Percentiles rank a stretch among this genome's conserved stretches.
Conservation (phyloP, 2,113 vertebrate species). For the Carassius gibelio region DNA sequence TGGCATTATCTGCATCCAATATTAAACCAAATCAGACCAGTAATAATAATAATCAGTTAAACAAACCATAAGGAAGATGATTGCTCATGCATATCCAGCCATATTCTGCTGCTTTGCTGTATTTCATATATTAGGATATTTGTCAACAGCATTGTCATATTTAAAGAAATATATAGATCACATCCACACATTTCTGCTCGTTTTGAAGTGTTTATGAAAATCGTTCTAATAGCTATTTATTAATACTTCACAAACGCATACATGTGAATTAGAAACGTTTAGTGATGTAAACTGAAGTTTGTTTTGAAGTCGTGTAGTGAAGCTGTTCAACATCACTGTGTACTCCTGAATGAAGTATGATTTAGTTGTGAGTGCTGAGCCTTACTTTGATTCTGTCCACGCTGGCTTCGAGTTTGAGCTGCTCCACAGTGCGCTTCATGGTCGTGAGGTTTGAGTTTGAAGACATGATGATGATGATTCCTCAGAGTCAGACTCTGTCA, state of each 20-base stretch:
- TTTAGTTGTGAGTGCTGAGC: too few species aligned
- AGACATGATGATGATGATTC: constrained; percentile 75
- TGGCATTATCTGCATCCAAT: too few species aligned
- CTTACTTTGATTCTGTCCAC: constrained; percentile 90
- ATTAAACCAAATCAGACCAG: too few species aligned
- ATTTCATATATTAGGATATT: too few species aligned
- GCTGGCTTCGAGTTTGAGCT: constrained; percentile 88
- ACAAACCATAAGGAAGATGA: not conserved
- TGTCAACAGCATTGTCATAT: too few species aligned
- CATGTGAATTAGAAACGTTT: not conserved
- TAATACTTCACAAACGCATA: not conserved
- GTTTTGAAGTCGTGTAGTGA: too few species aligned
- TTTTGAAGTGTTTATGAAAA: not conserved
- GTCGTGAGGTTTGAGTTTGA: constrained; percentile 82
- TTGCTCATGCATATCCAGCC: not conserved
- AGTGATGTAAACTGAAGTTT: not conserved
- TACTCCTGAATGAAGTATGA: not conserved
- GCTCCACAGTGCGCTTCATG: constrained; percentile 86
- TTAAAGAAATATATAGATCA: not conserved
- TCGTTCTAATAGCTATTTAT: not conserved
- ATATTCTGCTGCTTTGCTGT: too few species aligned
- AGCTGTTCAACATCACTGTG: not conserved
- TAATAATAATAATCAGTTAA: too few species aligned
- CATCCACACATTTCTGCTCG: not conserved
- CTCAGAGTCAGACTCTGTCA: not conserved